Evolutionary conservation across 2,797 vertebrate species (phyloP).

Genomic region (Melanotaenia trifasciata): DNA sequence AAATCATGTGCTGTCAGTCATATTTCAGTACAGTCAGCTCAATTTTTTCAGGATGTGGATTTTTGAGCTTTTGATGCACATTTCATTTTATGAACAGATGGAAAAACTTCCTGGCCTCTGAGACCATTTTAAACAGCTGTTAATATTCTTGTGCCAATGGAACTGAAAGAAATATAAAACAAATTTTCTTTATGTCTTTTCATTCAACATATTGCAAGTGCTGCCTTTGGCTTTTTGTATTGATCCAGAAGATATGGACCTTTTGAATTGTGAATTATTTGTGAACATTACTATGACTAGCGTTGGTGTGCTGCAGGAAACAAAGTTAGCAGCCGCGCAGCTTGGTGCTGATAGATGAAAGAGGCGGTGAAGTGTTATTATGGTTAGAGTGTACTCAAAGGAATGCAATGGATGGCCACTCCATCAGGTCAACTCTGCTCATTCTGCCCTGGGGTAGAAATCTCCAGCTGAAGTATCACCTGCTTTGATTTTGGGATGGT

Average conservation of each 20-base stretch:
- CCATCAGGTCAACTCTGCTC: conserved; percentile 69
- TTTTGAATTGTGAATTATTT: conserved; percentile 25
- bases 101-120: conserved; percentile 53
- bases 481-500: conserved; percentile 69
- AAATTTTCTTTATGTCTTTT: conserved; percentile 5
- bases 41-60: conserved; percentile 64
- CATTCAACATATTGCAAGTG: not conserved
- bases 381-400: conserved; percentile 75
- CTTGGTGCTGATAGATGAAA: conserved; percentile 71
- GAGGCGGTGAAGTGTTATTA: conserved; percentile 75
- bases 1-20: conserved; percentile 83
- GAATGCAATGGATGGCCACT: conserved; percentile 76
- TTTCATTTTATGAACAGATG: conserved; percentile 58
- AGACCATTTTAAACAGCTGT: conserved; percentile 56
- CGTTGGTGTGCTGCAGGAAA: conserved; percentile 45
- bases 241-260: conserved; percentile 5
- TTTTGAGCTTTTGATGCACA: conserved; percentile 51
- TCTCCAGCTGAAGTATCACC: conserved; percentile 72
- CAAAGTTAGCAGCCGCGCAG: conserved; percentile 56
- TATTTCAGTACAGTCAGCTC: conserved; percentile 69
- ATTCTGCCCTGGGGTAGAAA: conserved; percentile 55
- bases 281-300: conserved; percentile 27
- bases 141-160: conserved; percentile 24
- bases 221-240: conserved; percentile 2
- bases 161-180: conserved; percentile 5